Base-by-base conservation (phyloP, 2,113 vertebrate species). In the Dinomys branickii region DNA sequence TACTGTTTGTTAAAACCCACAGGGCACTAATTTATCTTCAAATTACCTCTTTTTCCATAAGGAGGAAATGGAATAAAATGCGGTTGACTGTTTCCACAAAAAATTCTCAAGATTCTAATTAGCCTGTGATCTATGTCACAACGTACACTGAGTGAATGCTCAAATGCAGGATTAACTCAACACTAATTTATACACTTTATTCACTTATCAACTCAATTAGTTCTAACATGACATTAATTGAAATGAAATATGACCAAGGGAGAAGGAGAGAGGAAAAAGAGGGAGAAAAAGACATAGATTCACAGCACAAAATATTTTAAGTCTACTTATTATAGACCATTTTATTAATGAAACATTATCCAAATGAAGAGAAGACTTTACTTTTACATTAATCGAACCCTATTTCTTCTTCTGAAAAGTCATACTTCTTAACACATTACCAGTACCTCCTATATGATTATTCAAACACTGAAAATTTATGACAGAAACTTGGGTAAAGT, bases 321-420 rank as follows among this genome's bases (percentile, higher is more conserved):
- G 10, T n/a, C 7, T 81, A 52, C 44, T 59, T 69, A 50, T 65
- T 86, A 7, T 50, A 61, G 38, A 83, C 44, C 22, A 52, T 83
- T 91, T 94, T 91, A 41, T 61, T 83, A 95, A 30, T 5, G 85
- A 95, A 80, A 65, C 3, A 56, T 56, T 85, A 69, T 50, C 30
- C 81, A 12, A 47, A 71, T 5, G 77, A 47, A 44, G 14, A 58
- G 52, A 94, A 3, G n/a, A 44, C 11, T 47, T 38, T 9, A 24
- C 2, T 63, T 82, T 71, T 84, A 56, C 19, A 82, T 67, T 63
- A 88, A 85, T 16, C 56, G 35, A 33, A 52, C 7, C 38, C 4
- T 0, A 41, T 91, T 58, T 82, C 0, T 83, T 12, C 93, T 91
- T 75, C 11, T 84, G 61, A 33, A 77, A 91, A 82, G 19, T 6